Evolutionary conservation across 2,888 invertebrate genomes (phyloP), one percentile per base, ranked within the genome.

Genomic region (Romanomermis culicivorax): DNA sequence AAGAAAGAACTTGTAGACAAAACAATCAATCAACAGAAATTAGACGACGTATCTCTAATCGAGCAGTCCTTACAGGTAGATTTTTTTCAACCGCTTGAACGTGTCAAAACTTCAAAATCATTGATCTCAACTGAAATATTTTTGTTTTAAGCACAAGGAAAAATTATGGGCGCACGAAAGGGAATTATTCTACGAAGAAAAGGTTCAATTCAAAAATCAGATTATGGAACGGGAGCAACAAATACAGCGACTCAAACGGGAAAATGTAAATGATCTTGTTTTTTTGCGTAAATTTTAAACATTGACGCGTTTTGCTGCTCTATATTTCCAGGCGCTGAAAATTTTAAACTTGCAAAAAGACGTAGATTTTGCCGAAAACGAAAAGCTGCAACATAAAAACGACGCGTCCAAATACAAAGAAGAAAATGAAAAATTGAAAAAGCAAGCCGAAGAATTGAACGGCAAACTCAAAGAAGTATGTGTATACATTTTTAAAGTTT

Each of bases 131-230:
- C 17, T 14, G 24, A 3, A 3, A 42, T 57, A 17, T 54, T 57
- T 60, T 60, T 48, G 56, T 72, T 47, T 60, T 42, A 60, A 71
- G 70, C 69, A 66, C 59, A 63, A 76, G 63, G 86, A 87, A 70
- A 82, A 82, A 64, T 78, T 84, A 24, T 75, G 87, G 64, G 83
- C 85, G 63, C 82, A 84, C 67, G 88, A 89, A 70, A 78, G 80
- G 63, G 74, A 76, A 3, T 76, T 85, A 61, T 70, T 85, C 29
- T 78, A 79, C 60, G 80, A 81, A n/a, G 29, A 52, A 29, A 45
- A 25, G 42, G n/a, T 29, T 24, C 56, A 52, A 52, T 26, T 25
- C 14, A 3, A 11, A n/a, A 29, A 45, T 2, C 36, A 57, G 36
- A 14, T 57, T 2, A 25, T 27, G 14, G 29, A 30, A n/a, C 26